Percentiles rank a stretch among this genome's conserved stretches.
These are phyloP conservation scores for Spongilla lacustris DNA, from an alignment of 37 sponge, comb jelly and placozoan species.

Conservation along the genomic window DNA sequence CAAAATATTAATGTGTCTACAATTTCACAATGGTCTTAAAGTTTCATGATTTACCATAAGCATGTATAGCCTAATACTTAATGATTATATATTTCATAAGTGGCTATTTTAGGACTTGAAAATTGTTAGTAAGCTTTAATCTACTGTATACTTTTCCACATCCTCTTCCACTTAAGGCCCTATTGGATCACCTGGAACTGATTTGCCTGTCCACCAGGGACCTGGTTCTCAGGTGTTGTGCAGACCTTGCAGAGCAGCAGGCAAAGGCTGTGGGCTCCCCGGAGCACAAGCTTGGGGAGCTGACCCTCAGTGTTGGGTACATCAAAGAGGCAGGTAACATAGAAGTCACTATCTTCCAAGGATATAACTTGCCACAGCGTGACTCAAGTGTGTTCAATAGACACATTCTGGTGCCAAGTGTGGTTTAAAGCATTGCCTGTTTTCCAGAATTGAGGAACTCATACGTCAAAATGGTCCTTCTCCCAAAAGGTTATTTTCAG, in stretches of 20 bases:
- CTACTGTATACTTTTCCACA: too few species aligned
- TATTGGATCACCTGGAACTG: slow-evolving; percentile 6
- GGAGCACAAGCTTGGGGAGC: slow-evolving; percentile 12
- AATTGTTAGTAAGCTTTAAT: too few species aligned
- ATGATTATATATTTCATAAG: too few species aligned
- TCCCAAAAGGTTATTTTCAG: slow-evolving; percentile 21
- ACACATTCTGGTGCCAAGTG: background rate
- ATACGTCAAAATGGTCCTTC: slow-evolving; percentile 21
- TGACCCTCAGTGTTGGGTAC: slow-evolving; percentile 37
- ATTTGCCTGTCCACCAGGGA: slow-evolving; percentile 22
- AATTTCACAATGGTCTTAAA: too few species aligned
- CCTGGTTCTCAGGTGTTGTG: slow-evolving; percentile 24
- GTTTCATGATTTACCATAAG: too few species aligned
- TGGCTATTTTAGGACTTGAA: too few species aligned
- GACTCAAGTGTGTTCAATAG: slow-evolving; percentile 21
- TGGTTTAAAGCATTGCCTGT: background rate
- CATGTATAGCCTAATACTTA: too few species aligned
- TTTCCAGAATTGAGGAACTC: slow-evolving; percentile 48
- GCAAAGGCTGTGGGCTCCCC: background rate
- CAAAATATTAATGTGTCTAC: too few species aligned
- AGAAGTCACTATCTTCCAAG: slow-evolving; percentile 28
- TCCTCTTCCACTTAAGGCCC: slow-evolving; percentile 13
- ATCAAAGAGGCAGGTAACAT: slow-evolving; percentile 3
- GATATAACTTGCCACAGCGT: slow-evolving; percentile 15
- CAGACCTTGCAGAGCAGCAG: slow-evolving; percentile 37